These are phyloP conservation scores for Lasioglossum baleicum DNA, from an alignment of 1,140 invertebrate species.

Conservation along the genomic window DNA sequence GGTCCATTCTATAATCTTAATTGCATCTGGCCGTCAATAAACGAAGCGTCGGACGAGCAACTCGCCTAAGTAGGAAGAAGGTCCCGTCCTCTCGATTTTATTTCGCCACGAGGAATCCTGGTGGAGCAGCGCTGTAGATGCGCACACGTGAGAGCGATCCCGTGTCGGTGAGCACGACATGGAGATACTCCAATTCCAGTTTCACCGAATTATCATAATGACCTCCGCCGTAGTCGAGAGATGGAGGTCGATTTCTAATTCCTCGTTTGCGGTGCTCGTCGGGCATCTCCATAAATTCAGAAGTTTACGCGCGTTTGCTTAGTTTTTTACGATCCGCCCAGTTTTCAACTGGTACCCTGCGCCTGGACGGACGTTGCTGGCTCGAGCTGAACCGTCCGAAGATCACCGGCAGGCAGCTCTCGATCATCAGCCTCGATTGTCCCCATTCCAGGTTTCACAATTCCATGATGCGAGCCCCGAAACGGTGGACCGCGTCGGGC, in stretches of 20 bases:
- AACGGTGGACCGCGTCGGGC: neutral
- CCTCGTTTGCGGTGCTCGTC: conserved; percentile 49
- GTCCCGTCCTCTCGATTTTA: neutral
- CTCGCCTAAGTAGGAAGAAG: neutral
- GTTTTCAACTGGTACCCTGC: conserved; percentile 36
- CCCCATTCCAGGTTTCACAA: conserved; percentile 45
- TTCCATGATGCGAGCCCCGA: neutral
- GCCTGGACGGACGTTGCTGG: neutral
- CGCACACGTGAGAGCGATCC: neutral
- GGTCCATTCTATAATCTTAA: neutral
- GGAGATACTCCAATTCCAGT: conserved; percentile 71
- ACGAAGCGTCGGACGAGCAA: neutral
- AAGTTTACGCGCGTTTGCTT: conserved; percentile 69
- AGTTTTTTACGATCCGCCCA: conserved; percentile 68
- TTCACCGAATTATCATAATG: conserved; percentile 72
- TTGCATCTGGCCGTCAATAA: neutral
- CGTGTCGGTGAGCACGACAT: conserved; percentile 29
- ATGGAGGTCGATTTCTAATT: conserved; percentile 75
- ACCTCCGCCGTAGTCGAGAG: conserved; percentile 48
- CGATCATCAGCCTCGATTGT: conserved; percentile 36
- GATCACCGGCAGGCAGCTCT: conserved; percentile 24
- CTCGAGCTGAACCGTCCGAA: conserved; percentile 2
- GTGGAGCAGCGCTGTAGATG: neutral
- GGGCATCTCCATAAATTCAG: conserved; percentile 67
- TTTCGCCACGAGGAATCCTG: conserved; percentile 4